Evolutionary conservation across 1,140 invertebrate genomes (phyloP), one percentile per base, ranked within the genome.

Genomic region (Brachystomella parvula): DNA sequence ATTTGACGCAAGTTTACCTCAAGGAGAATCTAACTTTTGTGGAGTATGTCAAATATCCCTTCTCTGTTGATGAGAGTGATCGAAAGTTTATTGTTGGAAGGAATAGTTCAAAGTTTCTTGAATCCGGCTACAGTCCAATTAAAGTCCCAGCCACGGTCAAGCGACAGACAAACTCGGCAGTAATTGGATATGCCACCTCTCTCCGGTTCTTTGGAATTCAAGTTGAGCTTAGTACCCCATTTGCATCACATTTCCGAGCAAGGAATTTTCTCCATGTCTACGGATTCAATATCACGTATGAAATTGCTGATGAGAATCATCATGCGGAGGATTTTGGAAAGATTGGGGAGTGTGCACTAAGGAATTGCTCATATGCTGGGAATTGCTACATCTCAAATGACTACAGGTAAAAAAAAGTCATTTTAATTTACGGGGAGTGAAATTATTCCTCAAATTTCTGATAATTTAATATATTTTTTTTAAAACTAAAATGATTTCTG

Each of bases 211-310:
- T 94, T 47, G 88, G 91, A 24, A 82, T 94, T 30, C 86, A 89
- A 49, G 85, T 96, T 73, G 81, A 82, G 2, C 79, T 92, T 47
- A 80, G 85, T 66, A 78, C 85, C 26, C 79, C 90, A 61, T 88
- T 89, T 72, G 90, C 90, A 3, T 87, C 89, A 44, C 90, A 94
- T 76, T 79, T 94, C 44, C 79, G 92, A 1, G 89, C 90, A 0
- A 77, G 91, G 47, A 85, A 90, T 71, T 80, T 94, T 12, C 80
- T 93, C 26, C 86, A 92, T 68, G 89, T 92, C 1, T 93, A 88
- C 75, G 92, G 92, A 6, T 94, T 96, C 79, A 96, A 96, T 77
- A 86, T 94, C 69, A 94, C 91, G 2, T 94, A 93, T 76, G 89
- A 92, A 75, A 86, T 94, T 29, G 70, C 68, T 24, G 77, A 77